Evolutionary conservation across 2,113 vertebrate genomes (phyloP).

Genomic region (Laticauda colubrina): DNA sequence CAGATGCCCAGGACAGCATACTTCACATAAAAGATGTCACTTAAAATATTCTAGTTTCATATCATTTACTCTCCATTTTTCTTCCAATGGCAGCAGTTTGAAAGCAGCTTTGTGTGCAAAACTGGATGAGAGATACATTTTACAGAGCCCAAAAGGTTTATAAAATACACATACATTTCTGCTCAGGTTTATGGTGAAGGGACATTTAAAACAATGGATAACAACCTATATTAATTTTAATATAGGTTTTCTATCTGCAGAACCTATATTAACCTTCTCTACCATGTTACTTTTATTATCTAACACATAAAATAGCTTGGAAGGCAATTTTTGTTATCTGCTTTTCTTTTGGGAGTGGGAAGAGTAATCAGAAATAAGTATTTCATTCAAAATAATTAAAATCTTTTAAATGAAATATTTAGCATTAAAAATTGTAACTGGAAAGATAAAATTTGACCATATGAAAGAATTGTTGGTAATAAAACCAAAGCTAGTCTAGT

Average conservation of each 20-base stretch:
- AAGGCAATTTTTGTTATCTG: neutral
- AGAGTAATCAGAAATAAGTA: constrained; percentile 26
- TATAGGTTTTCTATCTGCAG: neutral
- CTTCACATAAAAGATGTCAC: neutral
- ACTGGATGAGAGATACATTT: neutral
- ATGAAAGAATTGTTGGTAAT: constrained; percentile 26
- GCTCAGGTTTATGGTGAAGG: neutral
- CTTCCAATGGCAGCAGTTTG: neutral
- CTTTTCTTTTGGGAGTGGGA: neutral
- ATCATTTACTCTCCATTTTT: neutral
- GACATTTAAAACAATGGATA: neutral
- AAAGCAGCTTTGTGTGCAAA: neutral
- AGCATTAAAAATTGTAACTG: neutral
- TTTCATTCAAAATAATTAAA: neutral
- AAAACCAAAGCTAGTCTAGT: constrained; percentile 47
- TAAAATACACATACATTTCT: neutral
- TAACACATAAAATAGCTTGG: neutral
- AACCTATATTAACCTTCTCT: neutral
- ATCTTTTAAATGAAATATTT: neutral
- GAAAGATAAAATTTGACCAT: constrained; percentile 35
- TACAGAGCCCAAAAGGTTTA: neutral
- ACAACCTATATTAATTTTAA: neutral
- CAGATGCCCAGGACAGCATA: neutral
- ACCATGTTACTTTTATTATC: neutral
- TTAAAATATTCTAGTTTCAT: neutral